Base-by-base conservation (phyloP, 2,888 invertebrate species). In the Cantharis flavilabris region DNA sequence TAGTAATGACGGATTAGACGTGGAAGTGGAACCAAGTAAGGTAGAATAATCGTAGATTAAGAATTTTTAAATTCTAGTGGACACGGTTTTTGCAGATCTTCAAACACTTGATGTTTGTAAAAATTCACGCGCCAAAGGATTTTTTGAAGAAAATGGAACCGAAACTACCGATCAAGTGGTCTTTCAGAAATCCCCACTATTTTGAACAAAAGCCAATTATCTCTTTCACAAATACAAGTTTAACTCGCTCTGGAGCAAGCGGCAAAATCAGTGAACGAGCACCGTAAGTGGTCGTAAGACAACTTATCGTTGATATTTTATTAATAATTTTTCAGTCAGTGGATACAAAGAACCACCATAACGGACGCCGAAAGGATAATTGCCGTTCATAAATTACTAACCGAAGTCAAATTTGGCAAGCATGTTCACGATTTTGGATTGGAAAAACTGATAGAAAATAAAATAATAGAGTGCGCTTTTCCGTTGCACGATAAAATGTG, bases 401-500 rank as follows among this genome's bases (percentile, higher is more conserved):
- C 3, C 4, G 14, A 11, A 28, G 3, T 23, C 3, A 70, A 33
- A 28, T 75, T 33, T 71, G 75, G 63, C 3, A 62, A 20, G 20
- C 9, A 62, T n/a, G 0, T 20, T n/a, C 2, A 63, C 11, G n/a
- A 63, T 10, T 63, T 62, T 33, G 71, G 70, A 9, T 10, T 76
- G n/a, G 20, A 62, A 1, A 49, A 62, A 62, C 3, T 88, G 67
- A 62, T 85, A 13, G 73, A 80, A 3, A 78, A 79, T 16, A 81
- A 83, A 33, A 80, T 86, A 14, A 79, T 88, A 49, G 62, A 82
- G 33, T 84, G 84, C 71, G 86, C 84, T 13, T 88, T 83, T 81
- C 86, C 88, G 2, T 79, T 88, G 26, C 88, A 88, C 77, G 88
- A 88, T 74, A 86, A 87, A 3, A 80, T 81, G 1, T 84, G 84